Evolutionary conservation across 92 coral and sea anemone genomes (phyloP), one percentile per base, ranked within the genome.

Genomic region (Desmophyllum pertusum): DNA sequence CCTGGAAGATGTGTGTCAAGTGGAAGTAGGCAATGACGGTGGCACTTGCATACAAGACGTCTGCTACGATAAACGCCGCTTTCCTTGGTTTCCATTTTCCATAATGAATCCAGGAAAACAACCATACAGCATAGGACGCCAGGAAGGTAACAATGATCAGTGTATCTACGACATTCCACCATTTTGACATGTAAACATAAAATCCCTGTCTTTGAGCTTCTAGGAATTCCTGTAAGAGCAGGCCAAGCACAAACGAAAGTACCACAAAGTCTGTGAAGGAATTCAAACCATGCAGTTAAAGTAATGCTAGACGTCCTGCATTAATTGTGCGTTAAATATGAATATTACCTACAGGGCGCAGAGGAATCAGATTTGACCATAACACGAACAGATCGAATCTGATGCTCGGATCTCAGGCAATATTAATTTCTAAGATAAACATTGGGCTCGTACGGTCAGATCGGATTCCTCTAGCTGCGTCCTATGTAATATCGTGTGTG

Each of bases 11-110:
- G 29, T 41, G 57, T 13, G 73, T 9, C 41, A 64, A 29, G 57
- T 78, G 83, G 31, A 78, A 78, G 73, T 23, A 78, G 7, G 73
- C 70, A 29, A 78, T 27, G 25, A 78, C 83, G 10, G 52, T 78
- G 62, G 73, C 83, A 13, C 43, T 64, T 31, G 83, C 71, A 7
- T 63, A 63, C 42, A 79, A 41, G 42, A 42, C 62, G 29, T 64
- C 83, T 1, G 73, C 57, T 10, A 79, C 10, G 23, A 59, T 27
- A 7, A 77, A 77, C 0, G 1, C 61, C 1, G 0, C 3, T 27
- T 43, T 18, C 6, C 51, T 50, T 2, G 73, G 73, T 31, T 63
- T 7, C 83, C 83, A 78, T 43, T 78, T 35, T 5, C 59, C 5
- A 6, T 51, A 35, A 42, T 15, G 0, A 3, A 2, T 6, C 30